phyloP scores from a whole-genome alignment of 1,140 invertebrate species.

The Drosophila murphyi region DNA sequence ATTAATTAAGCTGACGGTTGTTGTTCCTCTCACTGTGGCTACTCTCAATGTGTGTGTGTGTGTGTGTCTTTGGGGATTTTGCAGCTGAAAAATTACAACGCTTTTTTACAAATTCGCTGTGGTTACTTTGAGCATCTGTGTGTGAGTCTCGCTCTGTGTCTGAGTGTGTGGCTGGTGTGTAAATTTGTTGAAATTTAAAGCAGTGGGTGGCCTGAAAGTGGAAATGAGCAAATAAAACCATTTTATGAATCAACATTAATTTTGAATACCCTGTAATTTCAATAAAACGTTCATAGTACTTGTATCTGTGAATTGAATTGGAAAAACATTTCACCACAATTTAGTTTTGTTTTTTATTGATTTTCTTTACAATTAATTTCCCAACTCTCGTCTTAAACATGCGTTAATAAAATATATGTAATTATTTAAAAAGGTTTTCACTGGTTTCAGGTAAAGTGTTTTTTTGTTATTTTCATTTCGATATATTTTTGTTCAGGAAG shows the following conservation, averaged over 20 bases:
- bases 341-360: too few species aligned
- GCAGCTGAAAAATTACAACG: constrained; percentile 55
- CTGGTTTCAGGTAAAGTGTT: too few species aligned
- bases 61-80: constrained; percentile 42
- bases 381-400: too few species aligned
- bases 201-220: constrained; percentile 76
- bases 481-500: too few species aligned
- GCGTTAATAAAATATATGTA: too few species aligned
- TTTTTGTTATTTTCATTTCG: too few species aligned
- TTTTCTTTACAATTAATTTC: too few species aligned
- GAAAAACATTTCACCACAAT: too few species aligned
- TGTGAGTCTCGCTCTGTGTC: constrained; percentile 5
- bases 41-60: constrained; percentile 18
- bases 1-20: constrained; percentile 80
- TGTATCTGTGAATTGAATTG: neutral
- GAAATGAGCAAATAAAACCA: constrained; percentile 53
- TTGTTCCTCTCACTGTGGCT: constrained; percentile 32
- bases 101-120: constrained; percentile 54
- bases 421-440: too few species aligned
- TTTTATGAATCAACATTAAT: constrained; percentile 57
- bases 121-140: constrained; percentile 47
- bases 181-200: constrained; percentile 77
- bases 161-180: constrained; percentile 49
- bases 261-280: constrained; percentile 15
- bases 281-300: neutral